Base-by-base conservation (phyloP, 2,113 vertebrate species). In the Gallinago paraguaiae region DNA sequence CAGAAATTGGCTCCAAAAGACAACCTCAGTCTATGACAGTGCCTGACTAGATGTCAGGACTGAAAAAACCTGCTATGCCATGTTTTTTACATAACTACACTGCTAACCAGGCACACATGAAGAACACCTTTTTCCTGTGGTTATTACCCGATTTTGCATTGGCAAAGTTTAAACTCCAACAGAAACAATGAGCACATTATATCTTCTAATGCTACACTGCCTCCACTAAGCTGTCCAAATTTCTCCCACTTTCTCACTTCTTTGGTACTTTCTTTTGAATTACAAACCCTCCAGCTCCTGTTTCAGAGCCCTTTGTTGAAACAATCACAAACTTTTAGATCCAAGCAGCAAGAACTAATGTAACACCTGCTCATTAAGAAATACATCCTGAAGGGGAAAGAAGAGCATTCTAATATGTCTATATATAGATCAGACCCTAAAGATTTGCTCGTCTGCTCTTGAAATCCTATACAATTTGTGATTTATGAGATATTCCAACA, bases 11-110 rank as follows among this genome's bases (percentile, higher is more conserved):
- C 53, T 93, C 75, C 39, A 19, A 24, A 54, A 60, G 48, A 46
- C 0, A 7, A 27, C 14, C 48, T 31, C 0, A 54, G n/a, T 5
- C 53, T 30, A 27, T 2, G 11, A 25, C 2, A 75, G 20, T 18
- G 39, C 63, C 31, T 39, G 61, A 31, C 35, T 30, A 18, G 7
- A 25, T 18, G 12, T 18, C 53, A 87, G 59, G 30, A 28, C 43
- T 79, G 19, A 22, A 28, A 71, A 82, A 57, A 71, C 6, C 19
- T 18, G 28, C 53, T 37, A 16, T 5, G 22, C 12, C 17, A 56
- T 17, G 16, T 7, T 37, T 80, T 50, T 48, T 39, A 81, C 31
- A 27, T 16, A 81, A 30, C n/a, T 65, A 13, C 39, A 19, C 13
- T 25, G 33, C 28, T 50, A 72, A 39, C 10, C 33, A 37, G 17